phyloP scores from a whole-genome alignment of 2,113 vertebrate species.

The Machaerirhynchus nigripectus region DNA sequence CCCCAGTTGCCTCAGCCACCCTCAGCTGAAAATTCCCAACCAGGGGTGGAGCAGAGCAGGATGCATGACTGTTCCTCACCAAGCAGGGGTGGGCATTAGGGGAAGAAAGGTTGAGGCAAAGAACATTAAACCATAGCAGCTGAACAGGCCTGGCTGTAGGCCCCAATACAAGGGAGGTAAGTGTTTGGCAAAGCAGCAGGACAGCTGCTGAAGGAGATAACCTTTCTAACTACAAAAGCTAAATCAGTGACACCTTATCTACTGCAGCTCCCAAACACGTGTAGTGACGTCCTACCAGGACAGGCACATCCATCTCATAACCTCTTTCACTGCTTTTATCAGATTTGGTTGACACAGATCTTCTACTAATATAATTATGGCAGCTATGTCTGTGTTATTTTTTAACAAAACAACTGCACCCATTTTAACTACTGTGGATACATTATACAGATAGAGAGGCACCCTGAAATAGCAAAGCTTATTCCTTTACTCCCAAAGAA shows the following conservation, averaged over 20 bases:
- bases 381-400: background rate
- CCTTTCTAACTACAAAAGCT: slow-evolving; percentile 33
- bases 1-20: background rate
- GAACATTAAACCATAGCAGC: background rate
- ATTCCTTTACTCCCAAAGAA: background rate
- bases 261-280: background rate
- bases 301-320: background rate
- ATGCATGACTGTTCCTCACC: background rate
- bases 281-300: background rate
- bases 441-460: background rate
- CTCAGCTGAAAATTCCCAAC: background rate
- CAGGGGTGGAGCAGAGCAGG: background rate
- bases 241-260: slow-evolving; percentile 49
- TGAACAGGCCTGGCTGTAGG: background rate
- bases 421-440: background rate
- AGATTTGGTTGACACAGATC: background rate
- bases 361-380: background rate
- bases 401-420: background rate
- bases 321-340: slow-evolving; percentile 15
- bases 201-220: slow-evolving; percentile 40
- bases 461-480: background rate
- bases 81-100: background rate
- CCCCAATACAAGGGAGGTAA: background rate
- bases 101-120: background rate
- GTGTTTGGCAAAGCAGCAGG: background rate